phyloP scores from a whole-genome alignment of 2,888 invertebrate species.

The Seira ritae region DNA sequence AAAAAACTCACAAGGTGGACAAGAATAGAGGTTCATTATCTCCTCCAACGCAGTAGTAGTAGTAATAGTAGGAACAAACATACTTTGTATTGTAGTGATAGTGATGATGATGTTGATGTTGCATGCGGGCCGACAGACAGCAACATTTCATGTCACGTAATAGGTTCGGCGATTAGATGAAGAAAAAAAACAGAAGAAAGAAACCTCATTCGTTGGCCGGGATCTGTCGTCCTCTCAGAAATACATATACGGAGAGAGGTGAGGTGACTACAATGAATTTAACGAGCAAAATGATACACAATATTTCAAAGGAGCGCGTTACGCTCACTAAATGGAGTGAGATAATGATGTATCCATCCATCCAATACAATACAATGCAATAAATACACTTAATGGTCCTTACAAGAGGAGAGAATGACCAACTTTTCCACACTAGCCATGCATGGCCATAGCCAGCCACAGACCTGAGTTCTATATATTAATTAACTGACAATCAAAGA shows the following conservation, averaged over 20 bases:
- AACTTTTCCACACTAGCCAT: too few relatives aligned
- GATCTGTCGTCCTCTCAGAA: too few relatives aligned
- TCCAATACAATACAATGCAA: too few relatives aligned
- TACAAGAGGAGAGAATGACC: too few relatives aligned
- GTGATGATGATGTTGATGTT: conserved; percentile 24
- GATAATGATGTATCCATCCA: background rate
- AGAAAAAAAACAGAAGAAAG: conserved; percentile 15
- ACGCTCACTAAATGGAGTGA: background rate
- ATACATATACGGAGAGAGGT: too few relatives aligned
- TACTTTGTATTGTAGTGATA: background rate
- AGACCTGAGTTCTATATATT: background rate
- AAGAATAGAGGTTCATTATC: conserved; percentile 54
- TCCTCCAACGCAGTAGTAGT: background rate
- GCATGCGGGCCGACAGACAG: conserved; percentile 53
- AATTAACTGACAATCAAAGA: conserved; percentile 11
- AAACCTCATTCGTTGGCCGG: too few relatives aligned
- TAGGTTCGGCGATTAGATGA: conserved; percentile 58
- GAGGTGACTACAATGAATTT: background rate
- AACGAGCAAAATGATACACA: background rate
- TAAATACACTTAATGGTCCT: background rate
- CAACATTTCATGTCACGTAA: conserved; percentile 62
- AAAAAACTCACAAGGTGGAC: conserved; percentile 29
- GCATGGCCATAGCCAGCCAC: too few relatives aligned
- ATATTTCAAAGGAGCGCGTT: background rate
- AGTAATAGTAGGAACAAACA: too few relatives aligned